These are phyloP conservation scores for Phylloscopus collybita DNA, from an alignment of 2,797 vertebrate genomes.

Conservation along the genomic window DNA sequence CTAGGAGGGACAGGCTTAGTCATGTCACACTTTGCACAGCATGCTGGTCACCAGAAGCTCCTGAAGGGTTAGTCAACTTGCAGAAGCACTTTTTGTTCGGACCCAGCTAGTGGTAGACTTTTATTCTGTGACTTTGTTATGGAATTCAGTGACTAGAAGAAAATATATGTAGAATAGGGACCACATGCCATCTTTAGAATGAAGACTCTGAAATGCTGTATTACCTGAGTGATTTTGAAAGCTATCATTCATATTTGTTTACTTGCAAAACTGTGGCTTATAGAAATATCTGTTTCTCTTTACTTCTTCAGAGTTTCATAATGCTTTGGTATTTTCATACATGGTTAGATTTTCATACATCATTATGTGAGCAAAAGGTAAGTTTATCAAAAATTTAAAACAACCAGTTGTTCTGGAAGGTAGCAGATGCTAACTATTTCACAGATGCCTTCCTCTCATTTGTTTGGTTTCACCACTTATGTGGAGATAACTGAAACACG, in stretches of 20 bases:
- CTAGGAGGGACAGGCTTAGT: not conserved
- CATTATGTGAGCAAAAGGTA: constrained; percentile 44
- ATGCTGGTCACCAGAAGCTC: not conserved
- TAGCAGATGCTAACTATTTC: constrained; percentile 60
- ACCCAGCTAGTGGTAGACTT: not conserved
- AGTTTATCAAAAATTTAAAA: constrained; percentile 53
- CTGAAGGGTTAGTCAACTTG: not conserved
- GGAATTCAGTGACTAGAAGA: not conserved
- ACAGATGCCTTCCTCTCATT: constrained; percentile 8
- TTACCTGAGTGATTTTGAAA: not conserved
- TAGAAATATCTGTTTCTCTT: not conserved
- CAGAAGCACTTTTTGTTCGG: not conserved
- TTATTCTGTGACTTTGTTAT: not conserved
- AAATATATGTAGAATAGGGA: not conserved
- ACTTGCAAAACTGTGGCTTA: not conserved
- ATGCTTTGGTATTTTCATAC: constrained; percentile 53
- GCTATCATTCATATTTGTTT: not conserved
- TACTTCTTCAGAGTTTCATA: not conserved
- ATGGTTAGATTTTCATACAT: constrained; percentile 46
- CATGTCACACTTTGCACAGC: not conserved
- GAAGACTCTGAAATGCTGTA: not conserved
- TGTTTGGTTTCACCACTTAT: not conserved
- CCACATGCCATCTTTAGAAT: not conserved
- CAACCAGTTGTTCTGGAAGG: constrained; percentile 43
- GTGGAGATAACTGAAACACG: constrained; percentile 6